Base-by-base conservation (phyloP, 2,888 invertebrate genomes). In the Panzeria rudis region DNA sequence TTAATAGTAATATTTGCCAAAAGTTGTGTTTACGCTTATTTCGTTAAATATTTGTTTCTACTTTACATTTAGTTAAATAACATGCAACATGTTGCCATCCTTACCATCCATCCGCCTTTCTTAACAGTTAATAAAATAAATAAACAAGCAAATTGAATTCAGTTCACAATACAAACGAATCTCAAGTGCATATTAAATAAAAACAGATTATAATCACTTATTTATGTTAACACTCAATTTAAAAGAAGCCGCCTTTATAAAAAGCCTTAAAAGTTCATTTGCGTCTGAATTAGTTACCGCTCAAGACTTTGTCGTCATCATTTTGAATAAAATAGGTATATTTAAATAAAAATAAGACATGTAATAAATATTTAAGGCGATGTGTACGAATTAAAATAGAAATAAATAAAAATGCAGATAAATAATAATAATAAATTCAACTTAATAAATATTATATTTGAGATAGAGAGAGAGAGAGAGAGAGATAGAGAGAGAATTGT, bases 191-290 rank as follows among this genome's bases (percentile, higher is more conserved):
- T 41, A 76, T 71, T 75, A 76, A 75, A 76, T 62, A 56, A 44
- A 47, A 64, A 64, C 54, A 47, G 23, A 79, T 44, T 52, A 35
- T 52, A 17, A 61, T 13, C 25, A 20, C 41, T 25, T 29, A 71
- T 56, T 11, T 56, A 38, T 47, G 17, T 29, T 41, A 35, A 50
- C 23, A 61, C 5, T 50, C 35, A 52, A 25, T 72, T 62, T 66
- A 73, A 83, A 84, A 81, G 83, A 62, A 68, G 80, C 76, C 76
- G 76, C 68, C 35, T 38, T 59, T 59, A 52, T 47, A 59, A 69
- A 71, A 79, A 79, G 17, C 35, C 35, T 75, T 69, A 77, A 81
- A 80, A 61, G 47, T 66, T 68, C 35, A 80, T 50, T 29, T 77
- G 44, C 29, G 41, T 15, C 23, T 38, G 25, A 35, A 66, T 75